phyloP scores from a whole-genome alignment of 2,888 invertebrate species.

The Caenorhabditis afra region DNA sequence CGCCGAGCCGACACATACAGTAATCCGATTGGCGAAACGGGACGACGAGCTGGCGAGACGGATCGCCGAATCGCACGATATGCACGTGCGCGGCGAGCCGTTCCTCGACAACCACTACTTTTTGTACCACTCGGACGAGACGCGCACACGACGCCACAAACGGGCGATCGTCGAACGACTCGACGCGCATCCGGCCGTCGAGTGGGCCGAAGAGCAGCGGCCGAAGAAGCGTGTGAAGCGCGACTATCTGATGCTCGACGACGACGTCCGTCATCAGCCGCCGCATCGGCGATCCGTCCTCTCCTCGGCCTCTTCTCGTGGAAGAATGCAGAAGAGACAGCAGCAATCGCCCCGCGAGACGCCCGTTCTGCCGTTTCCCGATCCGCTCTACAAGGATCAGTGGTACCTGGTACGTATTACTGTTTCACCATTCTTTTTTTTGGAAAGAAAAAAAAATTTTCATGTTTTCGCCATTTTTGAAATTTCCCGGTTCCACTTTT shows the following conservation, averaged over 20 bases:
- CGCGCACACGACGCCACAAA: constrained; percentile 68
- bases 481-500: too few species aligned
- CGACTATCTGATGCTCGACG: constrained; percentile 69
- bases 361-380: constrained; percentile 79
- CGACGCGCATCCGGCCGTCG: constrained; percentile 71
- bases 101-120: constrained; percentile 79
- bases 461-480: too few species aligned
- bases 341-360: constrained; percentile 50
- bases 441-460: too few species aligned
- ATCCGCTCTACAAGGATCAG: constrained; percentile 80
- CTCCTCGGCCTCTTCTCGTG: background rate
- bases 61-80: constrained; percentile 76
- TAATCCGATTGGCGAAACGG: constrained; percentile 75
- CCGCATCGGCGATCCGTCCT: constrained; percentile 42
- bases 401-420: constrained; percentile 80
- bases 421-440: background rate
- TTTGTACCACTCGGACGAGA: constrained; percentile 71
- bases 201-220: constrained; percentile 69
- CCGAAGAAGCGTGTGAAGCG: constrained; percentile 74
- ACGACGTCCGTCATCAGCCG: constrained; percentile 36
- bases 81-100: constrained; percentile 77
- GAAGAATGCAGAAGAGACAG: constrained; percentile 35
- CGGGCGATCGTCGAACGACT: constrained; percentile 65
- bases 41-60: constrained; percentile 76
- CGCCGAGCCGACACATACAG: constrained; percentile 69